A percentile compares a stretch with the other conserved stretches of the same genome.
Evolutionary conservation across 1,140 invertebrate species (phyloP).

Genomic region (Trichonephila clavata): DNA sequence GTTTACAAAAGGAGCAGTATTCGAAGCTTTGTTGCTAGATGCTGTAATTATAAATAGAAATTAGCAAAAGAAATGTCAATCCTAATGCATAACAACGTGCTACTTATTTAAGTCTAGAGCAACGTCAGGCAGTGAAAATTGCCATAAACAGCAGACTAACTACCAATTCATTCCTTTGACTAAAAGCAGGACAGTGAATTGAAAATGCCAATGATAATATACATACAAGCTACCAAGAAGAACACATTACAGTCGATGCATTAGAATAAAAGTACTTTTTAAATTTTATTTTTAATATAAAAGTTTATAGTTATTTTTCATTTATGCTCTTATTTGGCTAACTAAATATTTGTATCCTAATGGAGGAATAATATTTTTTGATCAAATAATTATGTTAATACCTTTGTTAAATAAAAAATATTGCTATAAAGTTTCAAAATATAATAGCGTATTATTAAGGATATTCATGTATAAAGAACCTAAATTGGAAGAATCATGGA

Average conservation of each 20-base stretch:
- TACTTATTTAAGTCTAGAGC: constrained; percentile 69
- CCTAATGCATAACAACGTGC: constrained; percentile 75
- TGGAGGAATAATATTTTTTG: too few relatives aligned
- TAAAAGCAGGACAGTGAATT: constrained; percentile 75
- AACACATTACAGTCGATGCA: constrained; percentile 68
- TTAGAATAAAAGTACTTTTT: constrained; percentile 29
- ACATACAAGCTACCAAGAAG: constrained; percentile 70
- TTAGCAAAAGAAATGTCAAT: constrained; percentile 77
- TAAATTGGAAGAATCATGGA: background rate
- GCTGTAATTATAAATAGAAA: constrained; percentile 51
- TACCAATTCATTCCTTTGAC: constrained; percentile 69
- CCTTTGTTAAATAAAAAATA: too few relatives aligned
- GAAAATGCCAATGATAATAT: constrained; percentile 66
- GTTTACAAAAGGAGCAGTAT: background rate
- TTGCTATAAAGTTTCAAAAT: too few relatives aligned
- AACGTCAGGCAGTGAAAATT: constrained; percentile 76
- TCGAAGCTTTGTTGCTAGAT: constrained; percentile 36
- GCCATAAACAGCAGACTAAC: constrained; percentile 72
- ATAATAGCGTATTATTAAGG: too few relatives aligned
- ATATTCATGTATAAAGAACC: too few relatives aligned
- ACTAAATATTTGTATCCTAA: too few relatives aligned
- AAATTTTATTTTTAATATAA: background rate
- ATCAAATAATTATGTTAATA: too few relatives aligned
- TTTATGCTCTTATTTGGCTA: constrained; percentile 3
- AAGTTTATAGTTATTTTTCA: background rate